These are phyloP conservation scores for Hypena proboscidalis DNA, from an alignment of 2,888 invertebrate species.

Conservation along the genomic window DNA sequence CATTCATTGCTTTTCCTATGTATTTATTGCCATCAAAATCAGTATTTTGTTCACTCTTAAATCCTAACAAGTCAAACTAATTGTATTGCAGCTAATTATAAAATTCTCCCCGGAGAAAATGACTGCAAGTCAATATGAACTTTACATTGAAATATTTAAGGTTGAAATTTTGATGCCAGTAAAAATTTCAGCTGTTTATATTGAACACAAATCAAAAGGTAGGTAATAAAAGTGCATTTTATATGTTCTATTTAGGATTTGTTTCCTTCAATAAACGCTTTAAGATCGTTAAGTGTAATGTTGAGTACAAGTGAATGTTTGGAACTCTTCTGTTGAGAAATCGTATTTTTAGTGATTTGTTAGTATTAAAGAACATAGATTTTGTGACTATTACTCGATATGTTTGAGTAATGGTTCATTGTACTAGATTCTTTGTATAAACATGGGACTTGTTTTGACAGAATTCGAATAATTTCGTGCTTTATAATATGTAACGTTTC, in stretches of 20 bases:
- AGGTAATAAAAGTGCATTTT: constrained; percentile 69
- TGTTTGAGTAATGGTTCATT: not conserved
- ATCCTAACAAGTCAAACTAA: constrained; percentile 44
- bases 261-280: constrained; percentile 71
- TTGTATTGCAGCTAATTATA: constrained; percentile 44
- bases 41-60: constrained; percentile 22
- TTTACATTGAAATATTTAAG: fast-evolving
- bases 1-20: constrained; percentile 13
- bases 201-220: constrained; percentile 70
- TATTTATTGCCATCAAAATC: constrained; percentile 19
- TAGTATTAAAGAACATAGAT: constrained; percentile 15
- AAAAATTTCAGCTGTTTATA: constrained; percentile 50
- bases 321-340: constrained; percentile 18
- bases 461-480: no score
- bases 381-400: constrained; percentile 7
- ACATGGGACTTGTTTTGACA: no score
- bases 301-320: constrained; percentile 40
- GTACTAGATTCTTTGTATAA: no score
- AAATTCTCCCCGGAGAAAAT: constrained; percentile 4
- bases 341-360: constrained; percentile 38
- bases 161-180: not conserved
- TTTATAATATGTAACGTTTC: no score
- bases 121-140: not conserved
- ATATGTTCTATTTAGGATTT: constrained; percentile 70
- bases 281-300: constrained; percentile 55